Evolutionary conservation across 92 coral and sea anemone genomes (phyloP), one percentile per base, ranked within the genome.

Genomic region (Nematostella vectensis): DNA sequence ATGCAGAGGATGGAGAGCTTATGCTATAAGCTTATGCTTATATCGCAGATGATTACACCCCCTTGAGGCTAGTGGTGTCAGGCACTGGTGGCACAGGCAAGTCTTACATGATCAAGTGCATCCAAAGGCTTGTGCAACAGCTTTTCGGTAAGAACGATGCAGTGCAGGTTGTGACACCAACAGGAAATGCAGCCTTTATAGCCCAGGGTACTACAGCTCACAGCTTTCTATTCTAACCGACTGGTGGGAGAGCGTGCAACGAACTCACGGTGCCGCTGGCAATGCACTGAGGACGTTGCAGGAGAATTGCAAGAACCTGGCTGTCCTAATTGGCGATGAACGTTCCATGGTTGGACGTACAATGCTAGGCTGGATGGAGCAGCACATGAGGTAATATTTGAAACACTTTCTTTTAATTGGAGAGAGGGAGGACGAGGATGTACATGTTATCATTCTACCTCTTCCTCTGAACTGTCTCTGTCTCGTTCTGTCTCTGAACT

Each of bases 321-420:
- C 27, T 23, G 69, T 70, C 23, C 37, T 70, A 0, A 54, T 53
- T 52, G 69, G 69, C 6, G 76, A 70, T 27, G 76, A 60, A 57
- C 55, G 69, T 0, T 70, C 76, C 15, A 70, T 70, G 68, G 59
- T 70, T 61, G 63, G 68, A 15, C 69, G 69, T 19, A 70, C 69
- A 25, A 30, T 33, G 39, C 29, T 70, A 68, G 68, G 68, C 20
- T 70, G 69, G 77, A 70, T 70, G 63, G 63, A 70, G 31, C 77
- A 70, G 57, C 77, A 70, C 30, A 15, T n/a, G n/a, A n/a, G n/a
- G n/a, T 39, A 40, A n/a, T n/a, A n/a, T n/a, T n/a, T n/a, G n/a
- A n/a, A n/a, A n/a, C n/a, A n/a, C n/a, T n/a, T n/a, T n/a, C n/a
- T n/a, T n/a, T n/a, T n/a, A n/a, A n/a, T n/a, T n/a, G n/a, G n/a